Evolutionary conservation across 2,113 vertebrate genomes (phyloP).

Genomic region (Pogonocichla stellata): DNA sequence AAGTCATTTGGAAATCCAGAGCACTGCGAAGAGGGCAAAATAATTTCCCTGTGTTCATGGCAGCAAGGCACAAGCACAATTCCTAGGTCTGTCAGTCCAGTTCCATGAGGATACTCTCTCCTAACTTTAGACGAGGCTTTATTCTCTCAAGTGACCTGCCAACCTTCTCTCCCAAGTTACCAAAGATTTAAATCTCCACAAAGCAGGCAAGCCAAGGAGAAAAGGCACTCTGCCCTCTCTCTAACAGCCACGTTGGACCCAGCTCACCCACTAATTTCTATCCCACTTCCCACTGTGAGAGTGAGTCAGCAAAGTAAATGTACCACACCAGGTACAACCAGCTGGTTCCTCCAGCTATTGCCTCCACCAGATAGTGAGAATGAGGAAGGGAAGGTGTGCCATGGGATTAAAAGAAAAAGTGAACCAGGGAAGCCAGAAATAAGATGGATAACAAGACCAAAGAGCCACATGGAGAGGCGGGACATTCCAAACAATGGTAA

Average conservation of each 20-base stretch:
- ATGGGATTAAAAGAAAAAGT: not conserved
- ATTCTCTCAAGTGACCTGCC: not conserved
- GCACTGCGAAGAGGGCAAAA: not conserved
- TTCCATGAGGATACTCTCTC: not conserved
- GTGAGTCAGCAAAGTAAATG: slow-evolving; percentile 23
- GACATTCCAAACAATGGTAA: not conserved
- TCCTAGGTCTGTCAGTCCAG: not conserved
- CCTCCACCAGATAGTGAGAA: not conserved
- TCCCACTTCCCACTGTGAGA: not conserved
- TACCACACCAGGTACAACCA: not conserved
- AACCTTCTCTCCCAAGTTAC: not conserved
- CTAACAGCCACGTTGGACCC: not conserved
- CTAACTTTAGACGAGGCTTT: not conserved
- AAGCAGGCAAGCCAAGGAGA: not conserved
- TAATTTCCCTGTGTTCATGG: not conserved
- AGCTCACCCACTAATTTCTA: not conserved
- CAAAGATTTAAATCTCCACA: not conserved
- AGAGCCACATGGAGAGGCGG: not conserved
- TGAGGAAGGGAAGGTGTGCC: not conserved
- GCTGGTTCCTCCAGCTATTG: not conserved
- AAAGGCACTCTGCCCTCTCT: not conserved
- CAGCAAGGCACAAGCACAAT: not conserved
- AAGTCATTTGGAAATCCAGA: not conserved
- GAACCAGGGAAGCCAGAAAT: not conserved
- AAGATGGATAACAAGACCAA: not conserved